Conservation (phyloP, 2,113 vertebrate genomes). For the Emydocephalus ijimae region DNA sequence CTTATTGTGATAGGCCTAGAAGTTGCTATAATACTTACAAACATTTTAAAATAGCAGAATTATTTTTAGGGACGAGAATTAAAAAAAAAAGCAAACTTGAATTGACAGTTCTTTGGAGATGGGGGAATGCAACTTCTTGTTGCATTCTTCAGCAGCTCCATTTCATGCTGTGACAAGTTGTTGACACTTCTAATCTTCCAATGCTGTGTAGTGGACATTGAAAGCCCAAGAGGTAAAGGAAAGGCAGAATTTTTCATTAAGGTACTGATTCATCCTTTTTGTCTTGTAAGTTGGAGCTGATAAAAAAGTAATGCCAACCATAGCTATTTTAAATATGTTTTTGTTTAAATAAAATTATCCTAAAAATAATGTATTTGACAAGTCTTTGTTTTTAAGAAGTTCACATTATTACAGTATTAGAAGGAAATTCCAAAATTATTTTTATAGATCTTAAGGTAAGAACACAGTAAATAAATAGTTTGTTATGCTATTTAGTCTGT, state of each 20-base stretch:
- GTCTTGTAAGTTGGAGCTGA: background rate
- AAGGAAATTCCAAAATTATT: conserved; percentile 50
- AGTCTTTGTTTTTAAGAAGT: conserved; percentile 10
- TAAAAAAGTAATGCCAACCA: background rate
- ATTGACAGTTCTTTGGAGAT: background rate
- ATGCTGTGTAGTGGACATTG: background rate
- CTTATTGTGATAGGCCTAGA: background rate
- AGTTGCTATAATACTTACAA: background rate
- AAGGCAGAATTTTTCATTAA: background rate
- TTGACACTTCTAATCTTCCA: background rate
- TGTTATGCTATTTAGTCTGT: conserved; percentile 74
- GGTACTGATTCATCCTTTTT: background rate
- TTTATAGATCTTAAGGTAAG: conserved; percentile 61
- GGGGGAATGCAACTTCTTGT: background rate
- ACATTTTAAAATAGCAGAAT: background rate
- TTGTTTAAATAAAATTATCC: background rate
- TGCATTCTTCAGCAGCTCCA: background rate
- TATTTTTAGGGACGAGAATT: background rate
- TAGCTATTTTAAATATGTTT: conserved; percentile 10
- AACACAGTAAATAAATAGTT: conserved; percentile 66
- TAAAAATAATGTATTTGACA: background rate
- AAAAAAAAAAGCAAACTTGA: background rate
- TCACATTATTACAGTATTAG: conserved; percentile 48
- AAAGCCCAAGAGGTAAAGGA: background rate
- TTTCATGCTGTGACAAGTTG: conserved; percentile 2